These are phyloP conservation scores for Penelope pileata DNA, from an alignment of 2,113 vertebrate genomes.

Conservation along the genomic window DNA sequence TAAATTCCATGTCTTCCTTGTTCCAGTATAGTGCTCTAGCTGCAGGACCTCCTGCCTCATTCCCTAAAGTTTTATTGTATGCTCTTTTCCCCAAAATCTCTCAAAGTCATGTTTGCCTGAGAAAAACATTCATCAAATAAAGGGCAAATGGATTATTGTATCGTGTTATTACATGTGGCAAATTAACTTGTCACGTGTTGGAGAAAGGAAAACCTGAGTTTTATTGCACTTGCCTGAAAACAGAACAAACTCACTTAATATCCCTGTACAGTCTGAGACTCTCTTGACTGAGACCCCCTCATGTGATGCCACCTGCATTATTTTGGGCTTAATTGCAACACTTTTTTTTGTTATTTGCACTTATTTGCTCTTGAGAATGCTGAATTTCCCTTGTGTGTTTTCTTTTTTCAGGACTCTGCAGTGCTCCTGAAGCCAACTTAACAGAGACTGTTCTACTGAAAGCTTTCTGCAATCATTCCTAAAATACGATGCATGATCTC, in stretches of 20 bases:
- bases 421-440: constrained; percentile 23
- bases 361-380: not conserved
- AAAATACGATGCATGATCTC: constrained; percentile 44
- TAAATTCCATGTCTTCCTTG: not conserved
- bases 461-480: constrained; percentile 42
- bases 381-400: constrained; percentile 4
- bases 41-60: not conserved
- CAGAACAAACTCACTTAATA: not conserved
- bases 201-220: not conserved
- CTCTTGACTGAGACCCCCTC: constrained; percentile 20
- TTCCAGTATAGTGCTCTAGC: not conserved
- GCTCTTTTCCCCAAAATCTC: not conserved
- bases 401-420: not conserved
- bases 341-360: constrained; percentile 19
- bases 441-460: constrained; percentile 4
- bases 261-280: not conserved
- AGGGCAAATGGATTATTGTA: not conserved
- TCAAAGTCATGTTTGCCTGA: not conserved
- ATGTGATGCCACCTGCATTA: constrained; percentile 34
- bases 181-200: constrained; percentile 12
- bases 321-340: constrained; percentile 37
- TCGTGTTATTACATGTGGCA: not conserved
- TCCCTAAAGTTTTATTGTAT: not conserved
- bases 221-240: constrained; percentile 20
- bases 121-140: not conserved